Evolutionary conservation across 2,888 invertebrate species (phyloP).

Genomic region (Entomobrya multifasciata): DNA sequence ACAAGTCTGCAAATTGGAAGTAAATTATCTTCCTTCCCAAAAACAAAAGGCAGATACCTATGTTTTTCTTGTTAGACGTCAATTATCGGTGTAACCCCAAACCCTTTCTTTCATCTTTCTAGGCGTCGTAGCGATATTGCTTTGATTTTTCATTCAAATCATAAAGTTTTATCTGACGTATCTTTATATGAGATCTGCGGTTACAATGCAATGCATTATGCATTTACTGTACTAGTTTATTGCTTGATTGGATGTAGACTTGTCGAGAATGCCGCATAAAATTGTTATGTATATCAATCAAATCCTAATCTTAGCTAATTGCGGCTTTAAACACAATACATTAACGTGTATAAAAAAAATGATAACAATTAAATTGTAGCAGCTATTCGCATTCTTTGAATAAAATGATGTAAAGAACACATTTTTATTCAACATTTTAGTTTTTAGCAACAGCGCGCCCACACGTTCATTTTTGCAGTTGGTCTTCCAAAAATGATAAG

Average conservation of each 20-base stretch:
- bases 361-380: constrained; percentile 24
- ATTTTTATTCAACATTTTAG: constrained; percentile 1
- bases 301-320: constrained; percentile 23
- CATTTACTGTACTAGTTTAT: constrained; percentile 2
- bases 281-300: constrained; percentile 25
- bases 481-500: constrained; percentile 60
- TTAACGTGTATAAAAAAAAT: constrained; percentile 41
- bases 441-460: neutral
- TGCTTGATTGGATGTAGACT: constrained; percentile 30
- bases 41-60: neutral
- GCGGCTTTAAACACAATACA: constrained; percentile 22
- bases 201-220: no score
- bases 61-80: no score
- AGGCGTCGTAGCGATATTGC: neutral
- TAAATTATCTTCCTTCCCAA: neutral
- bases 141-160: constrained; percentile 7
- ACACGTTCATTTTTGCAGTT: neutral
- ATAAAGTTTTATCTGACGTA: neutral
- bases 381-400: constrained; percentile 14
- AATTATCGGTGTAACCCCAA: neutral
- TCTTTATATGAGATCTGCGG: neutral
- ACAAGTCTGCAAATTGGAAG: neutral
- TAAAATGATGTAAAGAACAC: constrained; percentile 34
- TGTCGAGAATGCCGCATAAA: constrained; percentile 5
- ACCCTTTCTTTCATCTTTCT: neutral